Evolutionary conservation across 1,140 invertebrate species (phyloP), one percentile per base, ranked within the genome.

Genomic region (Drosophila tani): DNA sequence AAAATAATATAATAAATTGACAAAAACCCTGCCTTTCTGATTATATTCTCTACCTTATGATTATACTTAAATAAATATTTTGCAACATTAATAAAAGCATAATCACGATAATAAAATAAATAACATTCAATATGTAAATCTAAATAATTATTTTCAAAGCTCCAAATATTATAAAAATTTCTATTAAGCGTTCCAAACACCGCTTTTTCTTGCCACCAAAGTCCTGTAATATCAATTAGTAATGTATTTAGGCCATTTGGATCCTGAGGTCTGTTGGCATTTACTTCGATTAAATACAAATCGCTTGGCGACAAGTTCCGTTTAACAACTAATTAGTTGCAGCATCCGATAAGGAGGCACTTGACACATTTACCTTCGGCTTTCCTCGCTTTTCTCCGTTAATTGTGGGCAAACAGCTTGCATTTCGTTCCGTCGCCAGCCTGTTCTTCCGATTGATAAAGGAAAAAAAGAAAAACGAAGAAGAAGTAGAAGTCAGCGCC

Each of bases 281-380:
- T 59, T n/a, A 64, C 27, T 59, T 62, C 15, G 6, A 46, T 49
- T 38, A 29, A n/a, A 29, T 64, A 29, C 32, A 29, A 35, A 15
- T 65, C 65, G 32, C 21, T 45, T 14, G 32, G n/a, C n/a, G n/a
- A 55, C 40, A 67, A 55, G 63, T 68, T 70, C 64, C 67, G 67
- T 68, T 70, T 56, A 68, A 46, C 15, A 43, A 45, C 17, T 40
- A 51, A 67, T 69, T 69, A 67, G 46, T 67, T 5, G 21, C 27
- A 35, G 63, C 38, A 60, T 19, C 41, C 38, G 63, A 27, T 46
- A 24, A 68, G 64, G 46, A 69, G n/a, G 14, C 70, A 73, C 32
- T 73, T 73, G 68, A 71, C 70, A 74, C 70, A 73, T 50, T 73
- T 69, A 40, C 38, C 67, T 53, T 47, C 38, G 46, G 15, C 59